Base-by-base conservation (phyloP, 2,888 invertebrate species). In the Pelosia muscerda region DNA sequence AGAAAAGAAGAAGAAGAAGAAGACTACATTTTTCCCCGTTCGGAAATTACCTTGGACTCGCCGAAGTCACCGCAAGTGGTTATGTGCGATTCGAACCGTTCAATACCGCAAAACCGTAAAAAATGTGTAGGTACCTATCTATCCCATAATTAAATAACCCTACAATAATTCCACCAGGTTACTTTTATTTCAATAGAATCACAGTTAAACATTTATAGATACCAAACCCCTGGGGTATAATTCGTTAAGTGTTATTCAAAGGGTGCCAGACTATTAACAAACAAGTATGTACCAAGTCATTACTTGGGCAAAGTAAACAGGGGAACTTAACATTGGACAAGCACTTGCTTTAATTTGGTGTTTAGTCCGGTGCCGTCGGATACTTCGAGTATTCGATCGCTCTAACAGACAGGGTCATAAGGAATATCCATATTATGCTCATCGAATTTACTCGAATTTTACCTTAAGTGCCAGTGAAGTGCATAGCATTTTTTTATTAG, bases 281-380 rank as follows among this genome's bases (percentile, higher is more conserved):
- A 15, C 34, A 23, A 63, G 63, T 63, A 56, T 56, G 66, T 74
- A 68, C 74, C 63, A 75, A 75, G 69, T 71, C 72, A 74, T 73
- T 78, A 81, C 73, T 71, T 70, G 68, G 62, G 64, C 66, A 78
- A 80, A 77, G 73, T 73, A 77, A 81, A 82, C 82, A 75, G 42
- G 73, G 73, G 73, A 25, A 63, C 56, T 62, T 61, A 73, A 66
- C 73, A 77, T 60, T 75, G 63, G 57, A 71, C 77, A 77, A 82
- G 78, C 85, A 84, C 85, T 84, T 72, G 72, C 66, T 72, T 71
- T 80, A 82, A 83, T 81, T 67, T 66, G 68, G 76, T 77, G 34
- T 68, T 68, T 65, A 63, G 57, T 69, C 25, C 54, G 58, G 58
- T 54, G 23, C 15, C n/a, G n/a, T n/a, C n/a, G n/a, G 38, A 59